A percentile compares a stretch with the other conserved stretches of the same genome.
phyloP scores from a whole-genome alignment of 2,113 vertebrate genomes.

The Lampris incognitus region DNA sequence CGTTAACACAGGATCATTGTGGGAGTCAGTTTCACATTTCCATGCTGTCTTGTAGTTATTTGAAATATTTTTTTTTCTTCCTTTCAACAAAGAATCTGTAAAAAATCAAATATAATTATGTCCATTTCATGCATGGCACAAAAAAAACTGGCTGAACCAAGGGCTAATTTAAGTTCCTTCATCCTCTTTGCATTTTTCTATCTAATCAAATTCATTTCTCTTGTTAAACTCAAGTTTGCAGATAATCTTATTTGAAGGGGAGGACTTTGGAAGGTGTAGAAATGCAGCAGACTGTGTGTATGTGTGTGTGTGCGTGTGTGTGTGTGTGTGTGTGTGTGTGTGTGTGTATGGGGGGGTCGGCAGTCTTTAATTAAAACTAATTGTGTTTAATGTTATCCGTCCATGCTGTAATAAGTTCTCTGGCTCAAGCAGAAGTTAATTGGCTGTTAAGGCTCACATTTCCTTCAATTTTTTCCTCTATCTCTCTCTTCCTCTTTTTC shows the following conservation, averaged over 20 bases:
- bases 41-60: too few species aligned
- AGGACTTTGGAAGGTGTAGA: background rate
- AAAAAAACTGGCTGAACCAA: slow-evolving; percentile 29
- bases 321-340: slow-evolving; percentile 1
- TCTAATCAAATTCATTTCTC: slow-evolving; percentile 41
- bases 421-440: slow-evolving; percentile 64
- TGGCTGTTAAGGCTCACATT: slow-evolving; percentile 59
- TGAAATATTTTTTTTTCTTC: too few species aligned
- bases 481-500: background rate
- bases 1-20: too few species aligned
- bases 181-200: slow-evolving; percentile 40
- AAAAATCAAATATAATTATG: slow-evolving; percentile 8
- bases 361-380: slow-evolving; percentile 69
- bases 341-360: slow-evolving; percentile 10
- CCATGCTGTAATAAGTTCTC: slow-evolving; percentile 56
- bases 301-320: background rate
- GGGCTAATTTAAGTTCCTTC: slow-evolving; percentile 40
- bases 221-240: slow-evolving; percentile 21
- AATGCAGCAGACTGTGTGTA: too few species aligned
- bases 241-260: slow-evolving; percentile 23
- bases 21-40: too few species aligned
- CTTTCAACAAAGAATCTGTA: slow-evolving; percentile 1
- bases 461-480: slow-evolving; percentile 5
- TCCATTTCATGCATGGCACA: background rate
- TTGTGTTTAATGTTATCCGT: slow-evolving; percentile 66